Evolutionary conservation across 2,113 vertebrate species (phyloP), one percentile per base, ranked within the genome.

Genomic region (Galeopterus variegatus): DNA sequence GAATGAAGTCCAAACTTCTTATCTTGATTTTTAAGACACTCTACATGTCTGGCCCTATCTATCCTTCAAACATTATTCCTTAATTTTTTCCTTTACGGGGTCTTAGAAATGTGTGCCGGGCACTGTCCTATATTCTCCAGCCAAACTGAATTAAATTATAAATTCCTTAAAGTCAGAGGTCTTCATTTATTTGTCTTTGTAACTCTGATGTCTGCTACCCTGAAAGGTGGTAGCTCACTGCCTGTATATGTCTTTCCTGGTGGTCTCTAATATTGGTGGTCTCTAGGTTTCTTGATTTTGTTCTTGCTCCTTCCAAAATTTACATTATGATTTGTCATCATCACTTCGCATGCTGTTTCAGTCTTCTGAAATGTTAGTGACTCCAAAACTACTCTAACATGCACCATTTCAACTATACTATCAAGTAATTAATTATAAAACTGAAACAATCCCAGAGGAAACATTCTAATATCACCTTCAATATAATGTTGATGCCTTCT

Each of bases 151-250:
- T 58, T 62, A 73, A 7, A 72, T 62, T 88, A 73, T 33, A 77
- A 92, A 79, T 90, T 93, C 48, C 18, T 94, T 58, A 85, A 41
- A 90, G 50, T 73, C 36, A 84, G 45, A 81, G 18, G 4, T 94
- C 21, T 70, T 88, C 70, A 54, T 72, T 76, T 75, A 77, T 62
- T 96, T 50, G 7, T 24, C 58, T 88, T 76, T 50, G 41, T 52
- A 90, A 75, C 23, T 24, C 31, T 70, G 50, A 5, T 60, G 23
- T 60, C 4, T 67, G 69, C 36, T 26, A 56, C 6, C 52, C 52
- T 70, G 8, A 23, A 73, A 45, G 41, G 41, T 41, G 41, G 41
- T 41, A 41, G 41, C 41, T 41, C 41, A 41, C 41, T 41, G 41
- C 41, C 41, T 8, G 4, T 24, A 7, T 60, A 17, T 58, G 33